Evolutionary conservation across 2,797 vertebrate genomes (phyloP).

Genomic region (Babyrousa celebensis): DNA sequence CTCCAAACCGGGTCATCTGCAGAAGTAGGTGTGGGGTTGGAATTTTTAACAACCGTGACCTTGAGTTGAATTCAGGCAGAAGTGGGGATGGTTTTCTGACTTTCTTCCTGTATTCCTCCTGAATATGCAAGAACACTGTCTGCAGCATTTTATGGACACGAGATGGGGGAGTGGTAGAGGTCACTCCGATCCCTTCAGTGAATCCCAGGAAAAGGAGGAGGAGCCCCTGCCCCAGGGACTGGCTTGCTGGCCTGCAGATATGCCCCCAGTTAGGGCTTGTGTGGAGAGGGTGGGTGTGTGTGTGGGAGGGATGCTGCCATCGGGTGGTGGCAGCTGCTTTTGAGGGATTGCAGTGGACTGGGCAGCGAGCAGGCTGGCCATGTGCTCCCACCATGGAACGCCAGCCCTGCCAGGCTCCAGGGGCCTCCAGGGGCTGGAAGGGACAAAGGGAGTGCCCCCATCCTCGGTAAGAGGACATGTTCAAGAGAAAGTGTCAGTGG

Average conservation of each 20-base stretch:
- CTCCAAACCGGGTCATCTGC: not conserved
- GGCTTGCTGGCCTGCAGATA: not conserved
- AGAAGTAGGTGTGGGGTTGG: conserved; percentile 37
- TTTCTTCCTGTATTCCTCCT: not conserved
- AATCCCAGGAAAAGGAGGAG: conserved; percentile 11
- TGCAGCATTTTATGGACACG: not conserved
- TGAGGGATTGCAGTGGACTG: conserved; percentile 85
- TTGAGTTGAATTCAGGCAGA: not conserved
- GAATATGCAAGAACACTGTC: not conserved
- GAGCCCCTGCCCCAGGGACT: not conserved
- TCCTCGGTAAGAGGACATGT: conserved; percentile 31
- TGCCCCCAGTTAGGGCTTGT: not conserved
- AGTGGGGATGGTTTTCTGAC: not conserved
- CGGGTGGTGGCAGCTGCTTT: conserved; percentile 83
- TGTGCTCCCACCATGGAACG: not conserved
- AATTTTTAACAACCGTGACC: conserved; percentile 52
- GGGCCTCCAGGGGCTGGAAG: conserved; percentile 8
- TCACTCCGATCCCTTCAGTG: not conserved
- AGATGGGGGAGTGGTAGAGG: not conserved
- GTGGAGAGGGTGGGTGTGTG: not conserved
- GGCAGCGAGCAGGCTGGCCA: conserved; percentile 71
- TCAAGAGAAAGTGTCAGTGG: not conserved
- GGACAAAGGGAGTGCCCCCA: conserved; percentile 37
- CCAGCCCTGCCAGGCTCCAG: not conserved
- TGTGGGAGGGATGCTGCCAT: conserved; percentile 60